Percentiles rank a stretch among this genome's conserved stretches.
Evolutionary conservation across 2,113 vertebrate species (phyloP).

Genomic region (Gila orcuttii): DNA sequence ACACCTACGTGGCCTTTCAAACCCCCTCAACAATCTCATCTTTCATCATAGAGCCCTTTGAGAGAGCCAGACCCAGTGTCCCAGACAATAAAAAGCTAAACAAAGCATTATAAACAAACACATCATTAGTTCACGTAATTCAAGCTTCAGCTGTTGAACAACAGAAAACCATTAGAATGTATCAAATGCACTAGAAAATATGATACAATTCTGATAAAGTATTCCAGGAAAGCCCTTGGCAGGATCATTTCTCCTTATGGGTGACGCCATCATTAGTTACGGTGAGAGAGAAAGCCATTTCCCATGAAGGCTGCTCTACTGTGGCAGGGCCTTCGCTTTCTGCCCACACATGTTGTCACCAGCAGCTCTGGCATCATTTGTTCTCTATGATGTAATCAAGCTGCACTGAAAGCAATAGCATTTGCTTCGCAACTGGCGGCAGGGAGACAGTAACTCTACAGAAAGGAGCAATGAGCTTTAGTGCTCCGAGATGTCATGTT

Average conservation of each 20-base stretch:
- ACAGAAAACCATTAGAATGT: neutral
- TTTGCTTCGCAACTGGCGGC: slow-evolving; percentile 42
- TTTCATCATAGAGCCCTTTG: slow-evolving; percentile 20
- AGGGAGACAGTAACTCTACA: slow-evolving; percentile 46
- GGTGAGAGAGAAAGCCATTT: slow-evolving; percentile 21
- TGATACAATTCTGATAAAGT: slow-evolving; percentile 10
- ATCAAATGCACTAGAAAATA: neutral
- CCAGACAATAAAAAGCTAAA: slow-evolving; percentile 12
- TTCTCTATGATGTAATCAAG: slow-evolving; percentile 52
- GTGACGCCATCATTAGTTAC: slow-evolving; percentile 26
- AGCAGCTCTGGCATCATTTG: slow-evolving; percentile 40
- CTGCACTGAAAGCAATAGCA: slow-evolving; percentile 41
- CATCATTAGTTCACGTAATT: neutral
- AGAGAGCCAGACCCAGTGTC: neutral
- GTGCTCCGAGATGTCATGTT: slow-evolving; percentile 22
- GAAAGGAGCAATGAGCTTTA: slow-evolving; percentile 31
- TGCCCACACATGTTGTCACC: slow-evolving; percentile 54
- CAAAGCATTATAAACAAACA: slow-evolving; percentile 12
- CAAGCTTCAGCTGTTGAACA: neutral
- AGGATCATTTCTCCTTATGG: slow-evolving; percentile 9
- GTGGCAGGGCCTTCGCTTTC: slow-evolving; percentile 30
- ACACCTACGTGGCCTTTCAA: slow-evolving; percentile 35
- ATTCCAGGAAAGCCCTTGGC: neutral
- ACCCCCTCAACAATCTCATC: neutral
- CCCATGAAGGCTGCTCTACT: slow-evolving; percentile 26